Percentiles rank a stretch among this genome's conserved stretches.
These are phyloP conservation scores for Ditula angustiorana DNA, from an alignment of 2,888 invertebrate genomes.

Conservation along the genomic window DNA sequence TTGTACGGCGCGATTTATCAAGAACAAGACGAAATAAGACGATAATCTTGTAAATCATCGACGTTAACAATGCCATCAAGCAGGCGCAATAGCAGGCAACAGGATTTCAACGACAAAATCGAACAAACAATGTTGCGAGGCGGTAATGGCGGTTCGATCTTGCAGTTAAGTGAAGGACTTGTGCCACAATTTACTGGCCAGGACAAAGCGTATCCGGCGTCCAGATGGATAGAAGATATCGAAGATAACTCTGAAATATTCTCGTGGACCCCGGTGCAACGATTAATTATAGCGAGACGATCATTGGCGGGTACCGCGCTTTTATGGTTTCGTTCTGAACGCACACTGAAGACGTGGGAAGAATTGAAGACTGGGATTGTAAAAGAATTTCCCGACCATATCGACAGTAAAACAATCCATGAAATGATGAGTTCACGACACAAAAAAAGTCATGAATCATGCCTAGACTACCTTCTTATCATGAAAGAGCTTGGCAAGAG, in stretches of 20 bases:
- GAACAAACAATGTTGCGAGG: no score
- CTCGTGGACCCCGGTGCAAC: slow-evolving; percentile 35
- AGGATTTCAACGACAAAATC: no score
- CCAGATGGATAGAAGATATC: slow-evolving; percentile 33
- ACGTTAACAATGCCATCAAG: no score
- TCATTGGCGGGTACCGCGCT: slow-evolving; percentile 16
- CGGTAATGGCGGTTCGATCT: background rate
- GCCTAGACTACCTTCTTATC: slow-evolving; percentile 3
- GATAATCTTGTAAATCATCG: no score
- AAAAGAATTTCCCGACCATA: slow-evolving; percentile 3
- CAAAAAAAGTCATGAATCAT: slow-evolving; percentile 3
- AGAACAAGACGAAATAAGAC: no score
- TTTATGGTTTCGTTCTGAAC: background rate
- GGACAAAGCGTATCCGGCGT: background rate
- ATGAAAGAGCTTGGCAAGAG: background rate
- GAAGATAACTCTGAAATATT: slow-evolving; percentile 41
- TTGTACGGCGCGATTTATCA: no score
- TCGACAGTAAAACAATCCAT: slow-evolving; percentile 5
- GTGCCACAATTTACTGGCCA: slow-evolving; percentile 2
- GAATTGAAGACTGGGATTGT: background rate
- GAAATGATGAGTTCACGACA: slow-evolving; percentile 16
- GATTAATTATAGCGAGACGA: slow-evolving; percentile 31
- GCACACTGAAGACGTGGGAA: background rate
- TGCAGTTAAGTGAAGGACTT: background rate
- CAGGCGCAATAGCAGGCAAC: no score